Conservation (phyloP, 2,797 vertebrate species). For the Tadarida brasiliensis region DNA sequence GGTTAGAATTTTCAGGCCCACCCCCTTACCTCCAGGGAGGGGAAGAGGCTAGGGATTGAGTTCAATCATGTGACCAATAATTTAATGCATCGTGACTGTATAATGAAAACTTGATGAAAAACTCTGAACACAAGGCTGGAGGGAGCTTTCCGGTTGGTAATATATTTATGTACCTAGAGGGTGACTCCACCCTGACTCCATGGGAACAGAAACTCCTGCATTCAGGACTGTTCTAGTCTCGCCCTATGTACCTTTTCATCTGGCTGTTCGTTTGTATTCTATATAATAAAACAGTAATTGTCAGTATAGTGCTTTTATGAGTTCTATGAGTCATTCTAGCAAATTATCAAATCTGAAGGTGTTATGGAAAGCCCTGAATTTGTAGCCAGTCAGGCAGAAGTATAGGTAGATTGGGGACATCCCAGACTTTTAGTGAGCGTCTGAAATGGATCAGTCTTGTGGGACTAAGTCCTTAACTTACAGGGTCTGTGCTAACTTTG, state of each 20-base stretch:
- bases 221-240: not conserved
- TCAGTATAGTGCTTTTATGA: not conserved
- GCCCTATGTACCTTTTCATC: not conserved
- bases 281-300: not conserved
- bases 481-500: not conserved
- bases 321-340: not conserved
- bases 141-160: not conserved
- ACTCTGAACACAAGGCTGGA: not conserved
- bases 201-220: not conserved
- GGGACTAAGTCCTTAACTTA: not conserved
- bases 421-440: not conserved
- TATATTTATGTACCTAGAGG: not conserved
- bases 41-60: not conserved
- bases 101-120: not conserved
- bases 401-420: not conserved
- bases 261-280: not conserved
- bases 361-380: not conserved
- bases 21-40: not conserved
- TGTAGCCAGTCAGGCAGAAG: not conserved
- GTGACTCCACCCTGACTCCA: not conserved
- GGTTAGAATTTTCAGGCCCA: not conserved
- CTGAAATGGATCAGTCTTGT: not conserved
- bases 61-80: not conserved
- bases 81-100: not conserved
- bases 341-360: not conserved